phyloP scores from a whole-genome alignment of 2,888 invertebrate species.

The Archips xylosteana region DNA sequence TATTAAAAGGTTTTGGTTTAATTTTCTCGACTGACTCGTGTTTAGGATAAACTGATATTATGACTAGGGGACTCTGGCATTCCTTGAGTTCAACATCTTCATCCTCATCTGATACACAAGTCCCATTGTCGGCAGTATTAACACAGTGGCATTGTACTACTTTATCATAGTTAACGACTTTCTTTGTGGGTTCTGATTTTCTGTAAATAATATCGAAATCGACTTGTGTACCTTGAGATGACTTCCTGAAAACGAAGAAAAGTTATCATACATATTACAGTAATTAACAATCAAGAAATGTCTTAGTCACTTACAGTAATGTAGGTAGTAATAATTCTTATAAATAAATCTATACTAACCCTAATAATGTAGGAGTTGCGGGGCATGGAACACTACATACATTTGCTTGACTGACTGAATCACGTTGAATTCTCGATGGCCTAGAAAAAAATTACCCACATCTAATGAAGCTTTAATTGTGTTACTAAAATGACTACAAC shows the following conservation, averaged over 20 bases:
- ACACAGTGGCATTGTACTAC: slow-evolving; percentile 58
- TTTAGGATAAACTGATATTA: slow-evolving; percentile 77
- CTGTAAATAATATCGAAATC: slow-evolving; percentile 55
- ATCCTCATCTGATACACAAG: slow-evolving; percentile 39
- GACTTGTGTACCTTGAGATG: slow-evolving; percentile 68
- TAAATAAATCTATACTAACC: slow-evolving; percentile 7
- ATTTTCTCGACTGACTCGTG: slow-evolving; percentile 50
- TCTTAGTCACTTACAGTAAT: too few relatives aligned
- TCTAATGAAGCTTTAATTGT: background rate
- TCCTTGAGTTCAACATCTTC: slow-evolving; percentile 48
- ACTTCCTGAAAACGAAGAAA: slow-evolving; percentile 51
- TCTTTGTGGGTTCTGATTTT: slow-evolving; percentile 37
- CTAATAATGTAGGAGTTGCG: background rate
- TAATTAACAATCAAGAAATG: too few relatives aligned
- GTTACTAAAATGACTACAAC: background rate
- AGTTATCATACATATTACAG: too few relatives aligned
- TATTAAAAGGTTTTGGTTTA: slow-evolving; percentile 38
- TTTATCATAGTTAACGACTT: slow-evolving; percentile 51
- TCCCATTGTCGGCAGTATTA: slow-evolving; percentile 33
- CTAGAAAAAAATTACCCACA: slow-evolving; percentile 3
- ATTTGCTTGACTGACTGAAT: slow-evolving; percentile 45
- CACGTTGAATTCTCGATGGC: slow-evolving; percentile 37
- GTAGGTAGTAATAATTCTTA: too few relatives aligned
- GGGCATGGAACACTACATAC: slow-evolving; percentile 11
- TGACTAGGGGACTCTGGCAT: slow-evolving; percentile 65